These are phyloP conservation scores for Homarus americanus DNA, from an alignment of 1,140 invertebrate genomes.

Conservation along the genomic window DNA sequence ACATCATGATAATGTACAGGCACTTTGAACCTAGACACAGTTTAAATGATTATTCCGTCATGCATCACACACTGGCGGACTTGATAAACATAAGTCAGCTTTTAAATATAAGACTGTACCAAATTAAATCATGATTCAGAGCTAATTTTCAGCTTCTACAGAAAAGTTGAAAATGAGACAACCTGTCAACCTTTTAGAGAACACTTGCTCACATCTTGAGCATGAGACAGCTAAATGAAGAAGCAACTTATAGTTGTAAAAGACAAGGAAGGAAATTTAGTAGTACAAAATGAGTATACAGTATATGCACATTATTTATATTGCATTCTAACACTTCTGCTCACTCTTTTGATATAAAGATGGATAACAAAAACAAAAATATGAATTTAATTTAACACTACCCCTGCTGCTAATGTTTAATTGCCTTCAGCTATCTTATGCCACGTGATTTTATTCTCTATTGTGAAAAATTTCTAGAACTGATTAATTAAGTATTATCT, in stretches of 20 bases:
- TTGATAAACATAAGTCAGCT: neutral
- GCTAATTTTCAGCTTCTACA: neutral
- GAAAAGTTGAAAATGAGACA: too few relatives aligned
- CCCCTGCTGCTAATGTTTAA: neutral
- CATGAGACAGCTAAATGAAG: neutral
- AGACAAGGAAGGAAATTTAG: neutral
- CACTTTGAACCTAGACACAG: constrained; percentile 49
- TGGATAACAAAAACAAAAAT: too few relatives aligned
- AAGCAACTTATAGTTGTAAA: neutral
- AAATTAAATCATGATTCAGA: neutral
- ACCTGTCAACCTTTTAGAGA: neutral
- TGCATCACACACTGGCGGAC: constrained; percentile 24
- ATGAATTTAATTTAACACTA: neutral
- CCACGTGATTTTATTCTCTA: neutral
- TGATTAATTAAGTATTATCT: neutral
- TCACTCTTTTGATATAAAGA: neutral
- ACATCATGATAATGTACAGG: constrained; percentile 38
- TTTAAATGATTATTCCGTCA: constrained; percentile 21
- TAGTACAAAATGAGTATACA: neutral
- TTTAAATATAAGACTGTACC: constrained; percentile 30
- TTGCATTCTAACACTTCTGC: neutral
- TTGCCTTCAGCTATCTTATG: neutral
- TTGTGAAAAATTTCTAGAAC: neutral
- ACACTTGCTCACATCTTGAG: neutral
- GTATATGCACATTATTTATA: neutral